A percentile compares a stretch with the other conserved stretches of the same genome.
Evolutionary conservation across 1,140 invertebrate genomes (phyloP).

Genomic region (Drosophila prosaltans): DNA sequence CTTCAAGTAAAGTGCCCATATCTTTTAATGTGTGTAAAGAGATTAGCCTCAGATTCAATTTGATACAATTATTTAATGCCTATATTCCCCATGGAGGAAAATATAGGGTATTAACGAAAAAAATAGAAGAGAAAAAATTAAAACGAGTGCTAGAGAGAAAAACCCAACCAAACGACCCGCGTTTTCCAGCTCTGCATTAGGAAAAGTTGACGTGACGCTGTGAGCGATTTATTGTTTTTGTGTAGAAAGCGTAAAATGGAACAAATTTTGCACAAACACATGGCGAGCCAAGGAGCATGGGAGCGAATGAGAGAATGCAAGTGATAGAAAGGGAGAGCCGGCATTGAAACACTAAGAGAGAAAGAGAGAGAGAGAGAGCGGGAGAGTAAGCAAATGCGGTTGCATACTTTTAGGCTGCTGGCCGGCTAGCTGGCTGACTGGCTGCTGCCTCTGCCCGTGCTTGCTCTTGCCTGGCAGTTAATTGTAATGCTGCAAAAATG

Average conservation of each 20-base stretch:
- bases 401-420: slow-evolving; percentile 56
- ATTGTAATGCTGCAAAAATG: slow-evolving; percentile 77
- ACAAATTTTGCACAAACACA: slow-evolving; percentile 58
- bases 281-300: not conserved
- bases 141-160: not conserved
- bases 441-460: not conserved
- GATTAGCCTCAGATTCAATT: too few relatives aligned
- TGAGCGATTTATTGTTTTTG: slow-evolving; percentile 80
- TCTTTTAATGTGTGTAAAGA: too few relatives aligned
- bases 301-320: slow-evolving; percentile 10
- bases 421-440: slow-evolving; percentile 22
- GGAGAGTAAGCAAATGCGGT: slow-evolving; percentile 34
- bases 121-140: not conserved
- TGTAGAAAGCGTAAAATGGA: slow-evolving; percentile 78
- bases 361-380: not conserved
- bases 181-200: slow-evolving; percentile 58
- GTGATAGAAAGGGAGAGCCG: slow-evolving; percentile 9
- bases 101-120: slow-evolving; percentile 29
- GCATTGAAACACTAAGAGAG: not conserved
- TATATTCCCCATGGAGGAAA: not conserved
- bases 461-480: slow-evolving; percentile 51
- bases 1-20: too few relatives aligned
- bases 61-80: too few relatives aligned
- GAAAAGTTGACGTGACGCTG: slow-evolving; percentile 77
- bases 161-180: slow-evolving; percentile 35